Base-by-base conservation (phyloP, 1,140 invertebrate genomes). In the Drosophila nigrodunni region DNA sequence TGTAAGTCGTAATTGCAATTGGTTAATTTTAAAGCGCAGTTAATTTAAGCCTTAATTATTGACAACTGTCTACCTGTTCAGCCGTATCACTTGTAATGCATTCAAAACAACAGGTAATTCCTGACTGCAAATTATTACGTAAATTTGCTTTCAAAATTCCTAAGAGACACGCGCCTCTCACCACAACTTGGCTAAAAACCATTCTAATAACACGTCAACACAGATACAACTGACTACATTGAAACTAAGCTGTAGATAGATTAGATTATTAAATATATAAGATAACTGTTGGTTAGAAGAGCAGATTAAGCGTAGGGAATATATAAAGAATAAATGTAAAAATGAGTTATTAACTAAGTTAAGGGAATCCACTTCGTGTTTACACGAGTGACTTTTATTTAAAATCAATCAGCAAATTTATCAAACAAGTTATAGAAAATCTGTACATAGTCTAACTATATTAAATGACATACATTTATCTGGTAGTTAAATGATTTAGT, bases 1-100 rank as follows among this genome's bases (percentile, higher is more conserved):
- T 62, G 75, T 61, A 58, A 50, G 50, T 50, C 54, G 50, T 76
- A 87, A 87, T 82, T 70, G 76, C 68, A 73, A 49, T 79, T 77
- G 74, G 55, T 78, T 68, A 71, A 85, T 70, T 70, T 71, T 61
- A 10, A 11, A 52, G 30, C 43, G 43, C 54, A 15, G 41, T 11
- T 37, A 15, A 60, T 15, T 57, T 66, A 66, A 59, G n/a, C 41
- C 34, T 50, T 77, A 82, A 82, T 87, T 87, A 86, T 77, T 76
- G 44, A 70, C 72, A 77, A 55, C 54, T 64, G 81, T 66, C 74
- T 30, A 85, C 62, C 70, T 85, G 72, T 43, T 21, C 9, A 30
- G 25, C 50, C 50, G 50, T 35, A 30, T 52, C 30, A 52, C 30
- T 52, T 30, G 11, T 30, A 34, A 21, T 49, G 47, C 47, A 49